Base-by-base conservation (phyloP, 2,888 invertebrate species). In the Sesia apiformis region DNA sequence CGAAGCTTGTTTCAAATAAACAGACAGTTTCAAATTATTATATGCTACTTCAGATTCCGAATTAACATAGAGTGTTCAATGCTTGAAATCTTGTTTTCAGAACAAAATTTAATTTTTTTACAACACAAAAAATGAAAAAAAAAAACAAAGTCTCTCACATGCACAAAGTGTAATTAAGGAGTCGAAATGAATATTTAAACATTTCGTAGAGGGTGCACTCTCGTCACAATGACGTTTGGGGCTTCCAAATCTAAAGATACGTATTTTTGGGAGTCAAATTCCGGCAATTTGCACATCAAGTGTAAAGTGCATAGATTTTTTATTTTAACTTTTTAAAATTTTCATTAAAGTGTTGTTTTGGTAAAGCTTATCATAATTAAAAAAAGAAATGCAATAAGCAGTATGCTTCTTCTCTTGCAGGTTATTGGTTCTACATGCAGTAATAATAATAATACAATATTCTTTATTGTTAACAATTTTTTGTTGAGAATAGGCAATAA, bases 101-200 rank as follows among this genome's bases (percentile, higher is more conserved):
- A 23, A 23, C 23, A 23, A 23, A 23, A 23, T 23, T 23, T 23
- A 1, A 23, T 23, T 23, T 46, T 3, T 46, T 46, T 46, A 46
- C 41, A 3, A 41, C 53, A 64, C 65, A 65, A 67, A 73, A 74
- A 80, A 78, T 73, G 64, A 72, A 74, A 74, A 66, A 63, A 67
- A 72, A 72, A 72, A 58, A 56, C 53, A 70, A 69, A 73, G 64
- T 66, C 71, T 70, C 81, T 81, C 86, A 86, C 79, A 85, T 86
- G 84, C 78, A 78, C 78, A 77, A 68, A 75, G 84, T 81, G 84
- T 86, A 87, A 88, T 88, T 88, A 88, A 86, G 84, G 82, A 81
- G 82, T 73, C 77, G 72, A 76, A 81, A 89, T 89, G 88, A 89
- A 89, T 88, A 88, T 89, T 89, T 84, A 88, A 87, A 88, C 78